phyloP scores from a whole-genome alignment of 2,797 vertebrate genomes.

The Helostoma temminkii region DNA sequence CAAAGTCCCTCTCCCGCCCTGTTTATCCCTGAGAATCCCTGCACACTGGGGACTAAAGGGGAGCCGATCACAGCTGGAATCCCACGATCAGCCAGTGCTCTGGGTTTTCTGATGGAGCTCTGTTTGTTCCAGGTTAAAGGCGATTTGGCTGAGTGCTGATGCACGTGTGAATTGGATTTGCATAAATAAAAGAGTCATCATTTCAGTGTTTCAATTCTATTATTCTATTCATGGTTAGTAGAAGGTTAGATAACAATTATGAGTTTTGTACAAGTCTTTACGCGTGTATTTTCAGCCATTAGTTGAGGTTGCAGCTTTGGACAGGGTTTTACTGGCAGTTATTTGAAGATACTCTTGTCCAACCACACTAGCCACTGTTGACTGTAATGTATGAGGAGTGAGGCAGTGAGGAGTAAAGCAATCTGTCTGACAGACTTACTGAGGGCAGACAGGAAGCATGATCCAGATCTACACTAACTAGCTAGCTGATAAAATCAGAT shows the following conservation, averaged over 20 bases:
- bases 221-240: neutral
- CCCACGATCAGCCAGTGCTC: slow-evolving; percentile 63
- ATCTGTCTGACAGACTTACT: slow-evolving; percentile 38
- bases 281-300: neutral
- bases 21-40: slow-evolving; percentile 80
- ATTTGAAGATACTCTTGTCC: slow-evolving; percentile 26
- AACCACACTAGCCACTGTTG: slow-evolving; percentile 12
- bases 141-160: slow-evolving; percentile 59
- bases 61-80: slow-evolving; percentile 76
- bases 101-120: slow-evolving; percentile 54
- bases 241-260: slow-evolving; percentile 23
- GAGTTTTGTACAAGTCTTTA: slow-evolving; percentile 11
- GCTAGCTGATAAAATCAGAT: slow-evolving; percentile 35
- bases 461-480: slow-evolving; percentile 48
- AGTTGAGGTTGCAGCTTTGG: neutral
- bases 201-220: slow-evolving; percentile 40
- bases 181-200: slow-evolving; percentile 40
- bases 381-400: slow-evolving; percentile 8
- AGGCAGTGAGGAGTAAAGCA: slow-evolving; percentile 30
- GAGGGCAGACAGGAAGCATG: slow-evolving; percentile 35
- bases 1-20: slow-evolving; percentile 68
- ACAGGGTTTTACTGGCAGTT: slow-evolving; percentile 20
- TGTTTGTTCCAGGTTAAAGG: slow-evolving; percentile 65
- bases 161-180: slow-evolving; percentile 48
- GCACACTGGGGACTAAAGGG: slow-evolving; percentile 61